Base-by-base conservation (phyloP, 2,888 invertebrate species). In the Mesodorylaimus sp. region DNA sequence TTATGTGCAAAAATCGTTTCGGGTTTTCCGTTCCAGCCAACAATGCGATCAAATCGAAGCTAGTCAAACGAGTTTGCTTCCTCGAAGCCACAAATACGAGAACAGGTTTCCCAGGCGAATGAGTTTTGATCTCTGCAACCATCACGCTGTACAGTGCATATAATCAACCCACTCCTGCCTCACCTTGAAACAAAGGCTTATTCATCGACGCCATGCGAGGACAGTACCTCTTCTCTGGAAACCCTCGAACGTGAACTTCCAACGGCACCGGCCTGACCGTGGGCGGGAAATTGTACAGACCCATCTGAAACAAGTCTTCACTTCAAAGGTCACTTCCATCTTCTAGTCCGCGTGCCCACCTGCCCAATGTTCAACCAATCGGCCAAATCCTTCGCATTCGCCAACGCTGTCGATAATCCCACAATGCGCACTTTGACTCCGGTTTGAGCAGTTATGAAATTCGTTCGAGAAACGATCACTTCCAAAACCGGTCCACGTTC, bases 151-250 rank as follows among this genome's bases (percentile, higher is more conserved):
- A 32, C 16, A 32, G 10, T 13, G 32, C 19, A 43, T 24, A 5
- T 26, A 26, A 19, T 10, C 7, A 39, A 39, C n/a, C 21, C n/a
- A 39, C 13, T 21, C 41, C 47, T n/a, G 42, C 32, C 19, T 19
- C 21, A 73, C 73, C 87, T 69, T 88, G 86, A 73, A 84, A 99
- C 0, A 88, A 82, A 0, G 97, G 95, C 62, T 89, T 84, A 72
- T 99, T 99, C 97, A 99, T 99, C 0, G 91, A 83, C 54, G 91
- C 82, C 97, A 99, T 99, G 45, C 97, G 78, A 0, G 97, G 97
- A 62, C 97, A 99, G 71, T 97, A 99, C 68, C 97, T 89, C 56
- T 93, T 86, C 2, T 91, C 97, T 0, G 91, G 83, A 66, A 88
- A 97, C 0, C 97, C 97, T 46, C 81, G 79, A 59, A 93, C 87